Percentiles rank a stretch among this genome's conserved stretches.
phyloP scores from a whole-genome alignment of 1,140 invertebrate genomes.

The Frieseomelitta varia region DNA sequence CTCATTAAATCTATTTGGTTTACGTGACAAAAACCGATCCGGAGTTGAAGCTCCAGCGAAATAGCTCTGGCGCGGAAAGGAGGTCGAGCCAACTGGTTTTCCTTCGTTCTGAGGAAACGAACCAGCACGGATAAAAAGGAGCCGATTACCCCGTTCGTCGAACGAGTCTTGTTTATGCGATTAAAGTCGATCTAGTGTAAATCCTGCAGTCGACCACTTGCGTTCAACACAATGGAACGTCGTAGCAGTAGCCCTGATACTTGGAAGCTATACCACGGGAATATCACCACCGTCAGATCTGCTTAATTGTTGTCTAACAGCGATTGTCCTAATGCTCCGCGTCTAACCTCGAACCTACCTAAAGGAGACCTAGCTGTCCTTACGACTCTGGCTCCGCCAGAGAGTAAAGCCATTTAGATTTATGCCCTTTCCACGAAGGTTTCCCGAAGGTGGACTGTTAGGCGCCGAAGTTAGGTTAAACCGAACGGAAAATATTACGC shows the following conservation, averaged over 20 bases:
- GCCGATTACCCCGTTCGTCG: not conserved
- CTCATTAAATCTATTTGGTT: constrained; percentile 11
- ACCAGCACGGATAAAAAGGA: not conserved
- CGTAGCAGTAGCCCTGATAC: constrained; percentile 34
- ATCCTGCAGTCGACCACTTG: constrained; percentile 38
- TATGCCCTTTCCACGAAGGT: not conserved
- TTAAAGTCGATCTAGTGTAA: constrained; percentile 52
- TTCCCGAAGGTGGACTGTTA: not conserved
- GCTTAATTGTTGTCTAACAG: constrained; percentile 64
- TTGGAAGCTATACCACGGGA: constrained; percentile 30
- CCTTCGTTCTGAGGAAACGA: constrained; percentile 12
- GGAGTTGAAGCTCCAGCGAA: not conserved
- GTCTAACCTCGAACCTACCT: constrained; percentile 36
- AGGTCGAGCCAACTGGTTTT: not conserved
- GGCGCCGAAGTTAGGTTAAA: no score
- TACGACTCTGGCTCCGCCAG: constrained; percentile 1
- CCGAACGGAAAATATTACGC: not conserved
- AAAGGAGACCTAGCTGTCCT: constrained; percentile 26
- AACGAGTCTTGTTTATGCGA: constrained; percentile 35
- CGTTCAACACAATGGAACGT: constrained; percentile 13
- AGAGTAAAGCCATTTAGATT: constrained; percentile 13
- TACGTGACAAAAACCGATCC: constrained; percentile 18
- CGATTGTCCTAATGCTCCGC: constrained; percentile 53
- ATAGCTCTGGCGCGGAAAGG: not conserved
- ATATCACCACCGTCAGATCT: constrained; percentile 62